Evolutionary conservation across 2,888 invertebrate genomes (phyloP).

Genomic region (Vesta saturnalis): DNA sequence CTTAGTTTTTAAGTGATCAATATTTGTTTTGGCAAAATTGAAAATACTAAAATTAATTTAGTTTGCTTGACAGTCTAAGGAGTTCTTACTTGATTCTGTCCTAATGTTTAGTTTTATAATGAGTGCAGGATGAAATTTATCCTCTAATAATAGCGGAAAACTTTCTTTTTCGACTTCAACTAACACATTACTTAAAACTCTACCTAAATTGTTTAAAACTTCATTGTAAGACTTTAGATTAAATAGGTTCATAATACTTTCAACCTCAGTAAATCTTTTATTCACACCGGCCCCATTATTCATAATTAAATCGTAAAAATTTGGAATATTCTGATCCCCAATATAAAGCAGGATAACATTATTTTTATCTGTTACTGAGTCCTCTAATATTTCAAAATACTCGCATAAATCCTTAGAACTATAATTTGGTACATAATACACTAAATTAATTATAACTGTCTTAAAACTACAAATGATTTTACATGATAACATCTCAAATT

Average conservation of each 20-base stretch:
- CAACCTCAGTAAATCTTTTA: slow-evolving; percentile 5
- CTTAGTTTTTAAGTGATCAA: neutral
- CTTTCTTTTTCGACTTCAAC: neutral
- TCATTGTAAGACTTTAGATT: neutral
- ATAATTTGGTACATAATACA: neutral
- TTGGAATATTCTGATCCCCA: too few relatives aligned
- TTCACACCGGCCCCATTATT: neutral
- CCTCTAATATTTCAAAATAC: too few relatives aligned
- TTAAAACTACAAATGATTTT: too few relatives aligned
- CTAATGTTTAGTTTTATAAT: neutral
- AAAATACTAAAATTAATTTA: neutral
- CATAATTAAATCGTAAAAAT: neutral
- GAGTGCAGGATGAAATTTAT: neutral
- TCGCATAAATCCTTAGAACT: neutral
- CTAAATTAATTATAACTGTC: neutral
- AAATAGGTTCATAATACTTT: neutral
- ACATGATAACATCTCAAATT: neutral
- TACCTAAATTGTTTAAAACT: neutral
- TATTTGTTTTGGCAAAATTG: neutral
- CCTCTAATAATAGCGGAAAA: slow-evolving; percentile 1
- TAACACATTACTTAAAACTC: too few relatives aligned
- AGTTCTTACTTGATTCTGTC: neutral
- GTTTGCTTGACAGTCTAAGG: neutral
- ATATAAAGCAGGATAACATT: too few relatives aligned
- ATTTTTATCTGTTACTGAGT: too few relatives aligned